phyloP scores from a whole-genome alignment of 2,888 invertebrate genomes.

The Macrosiphum euphorbiae region DNA sequence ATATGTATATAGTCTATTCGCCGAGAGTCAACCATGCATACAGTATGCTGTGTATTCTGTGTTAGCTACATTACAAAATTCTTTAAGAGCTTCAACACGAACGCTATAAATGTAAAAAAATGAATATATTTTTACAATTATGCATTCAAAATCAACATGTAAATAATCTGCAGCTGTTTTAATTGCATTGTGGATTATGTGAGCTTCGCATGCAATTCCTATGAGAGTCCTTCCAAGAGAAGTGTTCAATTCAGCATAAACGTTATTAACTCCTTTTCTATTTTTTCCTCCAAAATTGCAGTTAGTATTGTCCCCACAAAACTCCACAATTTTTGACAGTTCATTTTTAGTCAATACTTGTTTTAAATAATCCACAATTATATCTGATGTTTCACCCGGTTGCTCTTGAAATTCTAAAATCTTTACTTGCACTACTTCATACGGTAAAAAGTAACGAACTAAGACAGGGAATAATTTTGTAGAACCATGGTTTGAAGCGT shows the following conservation, averaged over 20 bases:
- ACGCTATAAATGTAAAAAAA: constrained; percentile 70
- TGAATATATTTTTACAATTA: constrained; percentile 69
- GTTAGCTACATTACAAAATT: constrained; percentile 69
- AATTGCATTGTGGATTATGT: constrained; percentile 69
- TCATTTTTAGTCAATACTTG: no score
- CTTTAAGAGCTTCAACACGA: constrained; percentile 68
- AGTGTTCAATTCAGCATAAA: constrained; percentile 67
- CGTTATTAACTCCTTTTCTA: constrained; percentile 66
- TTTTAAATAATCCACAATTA: no score
- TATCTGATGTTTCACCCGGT: no score
- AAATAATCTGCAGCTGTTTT: constrained; percentile 69
- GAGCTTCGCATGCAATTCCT: constrained; percentile 69
- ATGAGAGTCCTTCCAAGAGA: constrained; percentile 65
- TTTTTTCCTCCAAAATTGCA: constrained; percentile 65
- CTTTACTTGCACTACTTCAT: no score
- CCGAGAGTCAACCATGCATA: no score
- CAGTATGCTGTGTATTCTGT: constrained; percentile 68
- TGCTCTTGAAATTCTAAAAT: no score
- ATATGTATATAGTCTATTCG: no score
- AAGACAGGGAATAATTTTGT: constrained; percentile 6
- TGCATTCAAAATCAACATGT: constrained; percentile 69
- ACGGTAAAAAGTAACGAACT: constrained; percentile 31
- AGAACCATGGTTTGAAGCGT: constrained; percentile 23
- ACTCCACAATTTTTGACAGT: constrained; percentile 53
- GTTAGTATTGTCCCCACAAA: constrained; percentile 64